Evolutionary conservation across 92 coral and sea anemone genomes (phyloP).

Genomic region (Siderastrea radians): DNA sequence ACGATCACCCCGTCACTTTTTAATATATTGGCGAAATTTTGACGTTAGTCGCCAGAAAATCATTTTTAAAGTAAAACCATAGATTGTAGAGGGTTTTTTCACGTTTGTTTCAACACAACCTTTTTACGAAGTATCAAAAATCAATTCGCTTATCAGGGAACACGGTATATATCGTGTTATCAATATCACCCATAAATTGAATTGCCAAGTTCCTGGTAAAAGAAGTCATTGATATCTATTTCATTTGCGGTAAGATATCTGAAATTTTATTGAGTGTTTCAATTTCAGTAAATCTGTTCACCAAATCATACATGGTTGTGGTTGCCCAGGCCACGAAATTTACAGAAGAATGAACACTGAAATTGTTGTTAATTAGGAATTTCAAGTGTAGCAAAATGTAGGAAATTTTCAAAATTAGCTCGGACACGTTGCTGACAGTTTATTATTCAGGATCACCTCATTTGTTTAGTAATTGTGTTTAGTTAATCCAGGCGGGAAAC

Average conservation of each 20-base stretch:
- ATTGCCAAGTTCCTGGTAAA: not conserved
- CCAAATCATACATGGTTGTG: not conserved
- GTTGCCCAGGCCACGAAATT: not conserved
- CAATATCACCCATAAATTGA: not conserved
- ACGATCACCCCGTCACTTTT: too few species aligned
- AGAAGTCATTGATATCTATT: not conserved
- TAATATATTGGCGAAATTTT: too few species aligned
- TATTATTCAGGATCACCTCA: not conserved
- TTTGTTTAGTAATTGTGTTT: not conserved
- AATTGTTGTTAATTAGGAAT: not conserved
- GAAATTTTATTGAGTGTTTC: not conserved
- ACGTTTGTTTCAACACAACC: conserved; percentile 20
- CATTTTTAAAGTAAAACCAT: too few species aligned
- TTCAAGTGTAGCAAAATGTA: not conserved
- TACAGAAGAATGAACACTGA: not conserved
- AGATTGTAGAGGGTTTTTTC: not conserved
- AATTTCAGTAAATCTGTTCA: not conserved
- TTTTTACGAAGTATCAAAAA: not conserved
- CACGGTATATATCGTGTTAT: not conserved
- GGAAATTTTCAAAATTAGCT: not conserved
- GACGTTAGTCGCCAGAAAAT: too few species aligned
- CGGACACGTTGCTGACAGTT: not conserved
- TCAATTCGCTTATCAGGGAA: too few species aligned
- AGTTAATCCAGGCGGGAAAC: not conserved
- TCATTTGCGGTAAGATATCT: not conserved